Evolutionary conservation across 1,140 invertebrate species (phyloP), one percentile per base, ranked within the genome.

Genomic region (Plutomurus gul): DNA sequence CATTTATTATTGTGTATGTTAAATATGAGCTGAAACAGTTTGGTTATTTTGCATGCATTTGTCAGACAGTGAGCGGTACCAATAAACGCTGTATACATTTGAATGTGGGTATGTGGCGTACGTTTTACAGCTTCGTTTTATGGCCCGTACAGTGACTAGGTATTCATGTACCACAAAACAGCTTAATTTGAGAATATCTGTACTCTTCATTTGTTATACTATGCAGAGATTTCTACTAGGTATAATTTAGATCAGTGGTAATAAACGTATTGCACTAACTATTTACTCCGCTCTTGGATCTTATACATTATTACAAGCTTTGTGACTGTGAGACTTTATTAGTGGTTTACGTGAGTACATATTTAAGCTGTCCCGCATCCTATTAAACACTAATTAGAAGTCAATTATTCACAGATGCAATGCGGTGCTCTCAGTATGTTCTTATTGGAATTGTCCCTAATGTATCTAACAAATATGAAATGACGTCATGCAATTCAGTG

Each of bases 331-430:
- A 25, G 49, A 56, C 22, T 56, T 56, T 56, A 56, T 56, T 22
- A 30, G 51, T 13, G 51, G 51, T 60, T 60, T 60, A 60, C 51
- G 51, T 60, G 51, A 60, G 51, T 27, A 60, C n/a, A n/a, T n/a
- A n/a, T 25, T 60, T 60, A 60, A 60, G 51, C 51, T 60, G 51
- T 60, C 51, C 27, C 27, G 27, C 51, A 60, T 60, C 51, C 11
- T 33, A 77, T 70, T 56, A 77, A 76, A 76, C 40, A 10, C 51
- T 77, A 77, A 77, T 77, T 77, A 77, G 36, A 18, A 40, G 40
- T 16, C 76, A 70, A 77, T 77, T 77, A 77, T 40, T 47, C 36
- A 40, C 76, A 77, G 56, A 43, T 77, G 76, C 51, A 60, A 60
- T 60, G 25, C 51, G 22, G 51, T 33, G 11, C 20, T 56, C 49